Evolutionary conservation across 2,888 invertebrate genomes (phyloP), one percentile per base, ranked within the genome.

Genomic region (Euplagia quadripunctaria): DNA sequence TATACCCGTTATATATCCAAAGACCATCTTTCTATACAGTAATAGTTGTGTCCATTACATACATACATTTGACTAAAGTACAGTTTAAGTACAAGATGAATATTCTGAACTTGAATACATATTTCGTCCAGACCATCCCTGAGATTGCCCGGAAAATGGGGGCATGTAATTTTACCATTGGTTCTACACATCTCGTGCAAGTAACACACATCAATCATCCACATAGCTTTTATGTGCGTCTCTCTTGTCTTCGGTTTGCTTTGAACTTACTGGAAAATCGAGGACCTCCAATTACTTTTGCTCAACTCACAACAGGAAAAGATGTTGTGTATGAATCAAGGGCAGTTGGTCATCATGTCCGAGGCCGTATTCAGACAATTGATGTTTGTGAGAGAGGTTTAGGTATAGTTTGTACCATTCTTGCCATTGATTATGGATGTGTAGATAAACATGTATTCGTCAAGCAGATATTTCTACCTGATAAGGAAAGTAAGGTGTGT

Each of bases 181-280:
- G 49, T 41, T 51, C 42, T 12, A 6, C 7, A 14, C 68, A 80
- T 55, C 8, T 17, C 31, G 80, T 80, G 17, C 16, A 70, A 66
- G 80, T 80, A 7, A 77, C 83, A 6, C 58, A 80, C 63, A 69
- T 82, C 4, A 82, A 83, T 67, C 58, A 72, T 55, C 80, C 80
- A 12, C 77, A 80, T 58, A 80, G 81, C 20, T 81, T 81, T 67
- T 81, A 52, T 43, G 73, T 83, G n/a, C 74, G 83, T 7, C n/a
- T 71, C 16, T 42, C 61, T 17, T 8, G 66, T 6, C 11, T 71
- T 11, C 41, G 46, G 6, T 31, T 68, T 31, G 65, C 68, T n/a
- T 51, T 80, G 41, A n/a, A 66, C 17, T 31, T 43, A 14, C 74
- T 81, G 16, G 83, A 81, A 72, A 55, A 1, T 14, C 77, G 71